Evolutionary conservation across 2,888 invertebrate genomes (phyloP), one percentile per base, ranked within the genome.

Genomic region (Clitarchus hookeri): DNA sequence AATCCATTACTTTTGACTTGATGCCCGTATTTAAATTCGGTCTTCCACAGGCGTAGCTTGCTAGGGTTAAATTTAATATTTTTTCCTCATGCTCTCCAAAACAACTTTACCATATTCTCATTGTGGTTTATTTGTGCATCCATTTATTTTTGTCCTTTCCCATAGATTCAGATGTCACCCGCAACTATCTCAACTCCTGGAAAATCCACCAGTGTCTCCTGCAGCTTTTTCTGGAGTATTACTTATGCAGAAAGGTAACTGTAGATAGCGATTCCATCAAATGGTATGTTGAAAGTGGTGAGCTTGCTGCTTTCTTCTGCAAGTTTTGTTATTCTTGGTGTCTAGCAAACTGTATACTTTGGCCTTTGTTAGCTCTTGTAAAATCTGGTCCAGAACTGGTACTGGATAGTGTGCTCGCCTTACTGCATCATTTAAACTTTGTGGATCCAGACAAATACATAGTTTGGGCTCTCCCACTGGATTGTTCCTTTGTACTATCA

Each of bases 361-460:
- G 19, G 77, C 6, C 19, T 65, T 65, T 65, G 19, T n/a, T 65
- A 65, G 77, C n/a, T 65, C 77, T 65, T 2, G 77, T 23, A 65
- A n/a, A n/a, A 65, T 65, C 19, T 65, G 0, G n/a, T 65, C 77
- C n/a, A 65, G n/a, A 23, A 65, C n/a, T 23, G 77, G 19, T n/a
- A 65, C 3, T 23, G 77, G 77, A 65, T 65, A 23, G n/a, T 65
- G 77, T 36, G n/a, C 77, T n/a, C 77, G 19, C n/a, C n/a, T n/a
- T 3, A n/a, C n/a, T 65, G 77, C 77, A 23, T 65, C n/a, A 65
- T 65, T 65, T 3, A 65, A n/a, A 19, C n/a, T 65, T 65, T 65
- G 77, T 23, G 77, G 77, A 65, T 65, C 77, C 77, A 65, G n/a
- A 65, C 77, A 65, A 65, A 65, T 65, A 19, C 77, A n/a, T 65